phyloP scores from a whole-genome alignment of 2,888 invertebrate species.

The Microdon myrmicae region DNA sequence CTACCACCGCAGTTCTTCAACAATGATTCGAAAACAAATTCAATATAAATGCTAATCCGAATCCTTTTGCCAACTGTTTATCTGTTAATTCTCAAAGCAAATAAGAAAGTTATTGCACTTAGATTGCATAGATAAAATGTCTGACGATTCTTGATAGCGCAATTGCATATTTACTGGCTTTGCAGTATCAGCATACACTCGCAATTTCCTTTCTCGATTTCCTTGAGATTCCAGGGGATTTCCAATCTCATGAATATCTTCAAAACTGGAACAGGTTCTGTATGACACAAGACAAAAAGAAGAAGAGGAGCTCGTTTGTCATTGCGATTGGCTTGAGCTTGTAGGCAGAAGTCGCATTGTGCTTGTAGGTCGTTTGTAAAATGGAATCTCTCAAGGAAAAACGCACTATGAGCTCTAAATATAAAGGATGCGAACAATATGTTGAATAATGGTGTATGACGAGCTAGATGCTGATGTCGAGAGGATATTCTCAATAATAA shows the following conservation, averaged over 20 bases:
- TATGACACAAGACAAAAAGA: background rate
- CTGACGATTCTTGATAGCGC: too few relatives aligned
- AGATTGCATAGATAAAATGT: conserved; percentile 1
- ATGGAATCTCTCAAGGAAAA: too few relatives aligned
- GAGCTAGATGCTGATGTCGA: conserved; percentile 27
- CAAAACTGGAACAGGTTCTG: conserved; percentile 1
- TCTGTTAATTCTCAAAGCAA: conserved; percentile 2
- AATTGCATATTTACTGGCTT: too few relatives aligned
- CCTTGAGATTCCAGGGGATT: too few relatives aligned
- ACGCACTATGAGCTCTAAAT: too few relatives aligned
- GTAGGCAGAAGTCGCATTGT: conserved; percentile 5
- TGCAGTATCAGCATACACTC: too few relatives aligned
- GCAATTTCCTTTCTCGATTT: too few relatives aligned
- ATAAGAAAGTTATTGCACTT: conserved; percentile 14
- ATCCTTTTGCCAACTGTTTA: conserved; percentile 9
- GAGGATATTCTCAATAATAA: conserved; percentile 25
- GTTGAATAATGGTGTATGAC: conserved; percentile 38
- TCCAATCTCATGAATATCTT: conserved; percentile 36
- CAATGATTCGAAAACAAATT: conserved; percentile 11
- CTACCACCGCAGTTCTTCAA: background rate
- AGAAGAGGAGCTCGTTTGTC: conserved; percentile 20
- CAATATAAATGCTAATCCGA: conserved; percentile 32
- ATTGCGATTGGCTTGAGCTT: conserved; percentile 29
- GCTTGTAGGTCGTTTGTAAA: conserved; percentile 11
- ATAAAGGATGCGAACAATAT: too few relatives aligned